Base-by-base conservation (phyloP, 2,797 vertebrate species). In the Chelon auratus region DNA sequence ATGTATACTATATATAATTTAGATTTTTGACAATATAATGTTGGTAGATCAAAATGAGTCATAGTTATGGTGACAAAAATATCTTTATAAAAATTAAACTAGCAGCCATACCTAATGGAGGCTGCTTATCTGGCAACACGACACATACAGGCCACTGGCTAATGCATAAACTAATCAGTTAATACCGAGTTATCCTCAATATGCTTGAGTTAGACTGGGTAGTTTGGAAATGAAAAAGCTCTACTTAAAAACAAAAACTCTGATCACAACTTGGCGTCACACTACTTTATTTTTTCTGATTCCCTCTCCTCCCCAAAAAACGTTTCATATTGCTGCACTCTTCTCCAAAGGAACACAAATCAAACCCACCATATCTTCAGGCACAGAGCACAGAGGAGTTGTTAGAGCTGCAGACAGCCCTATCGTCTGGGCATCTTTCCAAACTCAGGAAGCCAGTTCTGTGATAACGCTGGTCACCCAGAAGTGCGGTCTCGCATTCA, bases 351-450 rank as follows among this genome's bases (percentile, higher is more conserved):
- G 26, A 72, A 52, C 62, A 70, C 15, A 60, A 60, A 60, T 43
- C 52, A 67, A 72, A 24, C 33, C 40, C 11, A 51, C 24, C 61
- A 50, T 50, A 54, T 69, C 74, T 75, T 10, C 30, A 59, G 73
- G 39, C 75, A 68, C 53, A 67, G 30, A 71, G 39, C 75, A 68
- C 53, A 67, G 30, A 71, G 53, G 45, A 60, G 47, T 45, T 65
- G 48, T 65, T 54, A 12, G 42, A 74, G 39, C 59, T 33, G 26
- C 62, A 62, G 77, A 78, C 61, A 62, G 56, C 37, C 62, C 17
- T 6, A 47, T 67, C 5, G 17, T 68, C 66, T 59, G 77, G 81
- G 75, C 73, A 58, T 68, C 68, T 18, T 50, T 85, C 79, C 83
- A 82, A 63, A 66, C 72, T 66, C 68, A 37, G 63, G 15, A 18